These are phyloP conservation scores for Caradrina clavipalpis DNA, from an alignment of 2,888 invertebrate genomes.

Conservation along the genomic window DNA sequence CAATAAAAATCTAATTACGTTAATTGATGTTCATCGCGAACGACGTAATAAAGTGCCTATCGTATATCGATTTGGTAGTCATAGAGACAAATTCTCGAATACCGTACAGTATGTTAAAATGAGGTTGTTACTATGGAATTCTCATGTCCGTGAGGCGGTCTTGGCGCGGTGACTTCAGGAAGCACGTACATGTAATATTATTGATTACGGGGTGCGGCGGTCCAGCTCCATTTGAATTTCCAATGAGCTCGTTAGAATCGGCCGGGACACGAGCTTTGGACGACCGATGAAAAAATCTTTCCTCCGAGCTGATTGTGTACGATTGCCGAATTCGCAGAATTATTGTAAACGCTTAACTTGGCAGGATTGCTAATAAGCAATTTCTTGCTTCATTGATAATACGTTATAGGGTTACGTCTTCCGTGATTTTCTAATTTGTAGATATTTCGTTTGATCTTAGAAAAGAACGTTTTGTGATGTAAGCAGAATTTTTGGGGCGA, in stretches of 20 bases:
- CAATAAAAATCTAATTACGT: conserved; percentile 54
- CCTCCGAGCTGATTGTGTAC: conserved; percentile 66
- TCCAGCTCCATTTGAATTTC: conserved; percentile 89
- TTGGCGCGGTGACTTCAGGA: conserved; percentile 80
- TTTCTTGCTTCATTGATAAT: conserved; percentile 49
- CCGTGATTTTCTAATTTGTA: conserved; percentile 28
- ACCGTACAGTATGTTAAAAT: conserved; percentile 52
- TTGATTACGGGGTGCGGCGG: conserved; percentile 88
- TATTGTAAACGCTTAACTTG: conserved; percentile 66
- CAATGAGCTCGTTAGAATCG: conserved; percentile 90
- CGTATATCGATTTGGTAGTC: conserved; percentile 47
- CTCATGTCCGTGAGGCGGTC: conserved; percentile 68
- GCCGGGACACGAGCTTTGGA: conserved; percentile 79
- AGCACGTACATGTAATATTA: conserved; percentile 90
- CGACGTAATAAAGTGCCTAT: conserved; percentile 39
- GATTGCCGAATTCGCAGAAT: conserved; percentile 54
- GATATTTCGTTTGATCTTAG: conserved; percentile 1
- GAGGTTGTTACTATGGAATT: conserved; percentile 61
- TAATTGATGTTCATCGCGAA: conserved; percentile 49
- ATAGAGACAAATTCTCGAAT: conserved; percentile 48
- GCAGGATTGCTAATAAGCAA: conserved; percentile 59
- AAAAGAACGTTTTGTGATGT: conserved; percentile 3
- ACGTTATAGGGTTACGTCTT: conserved; percentile 28
- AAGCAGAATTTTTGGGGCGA: neutral
- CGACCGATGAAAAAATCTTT: conserved; percentile 81